phyloP scores from a whole-genome alignment of 1,140 invertebrate species.

The Geopemphigus sp. region DNA sequence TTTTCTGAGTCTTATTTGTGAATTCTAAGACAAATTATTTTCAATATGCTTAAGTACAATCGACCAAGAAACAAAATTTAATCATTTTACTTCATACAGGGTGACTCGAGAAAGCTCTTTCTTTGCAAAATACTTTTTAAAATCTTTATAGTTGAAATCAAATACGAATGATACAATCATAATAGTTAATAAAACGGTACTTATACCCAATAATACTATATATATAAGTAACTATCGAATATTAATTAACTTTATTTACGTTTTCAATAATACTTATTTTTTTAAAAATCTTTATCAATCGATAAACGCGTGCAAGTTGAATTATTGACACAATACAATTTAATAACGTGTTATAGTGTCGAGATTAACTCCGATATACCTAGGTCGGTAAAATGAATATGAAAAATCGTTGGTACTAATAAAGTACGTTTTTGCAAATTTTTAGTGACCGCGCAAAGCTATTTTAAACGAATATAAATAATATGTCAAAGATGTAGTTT shows the following conservation, averaged over 20 bases:
- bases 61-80: constrained; percentile 30
- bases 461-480: background rate
- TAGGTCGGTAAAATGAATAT: background rate
- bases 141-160: background rate
- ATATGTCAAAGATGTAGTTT: background rate
- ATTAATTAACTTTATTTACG: background rate
- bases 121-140: constrained; percentile 21
- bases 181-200: background rate
- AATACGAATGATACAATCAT: constrained; percentile 19
- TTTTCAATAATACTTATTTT: background rate
- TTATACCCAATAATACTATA: background rate
- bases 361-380: background rate
- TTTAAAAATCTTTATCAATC: background rate
- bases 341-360: background rate
- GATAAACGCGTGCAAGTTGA: no score
- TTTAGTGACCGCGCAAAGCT: background rate
- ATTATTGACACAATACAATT: background rate
- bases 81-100: constrained; percentile 43
- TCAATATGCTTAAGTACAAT: constrained; percentile 3
- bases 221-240: background rate
- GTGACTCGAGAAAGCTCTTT: constrained; percentile 17
- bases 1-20: constrained; percentile 85
- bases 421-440: background rate
- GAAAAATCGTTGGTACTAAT: background rate
- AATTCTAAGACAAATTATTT: constrained; percentile 51